A percentile compares a stretch with the other conserved stretches of the same genome.
These are phyloP conservation scores for Rhodophaea formosa DNA, from an alignment of 2,888 invertebrate genomes.

Conservation along the genomic window DNA sequence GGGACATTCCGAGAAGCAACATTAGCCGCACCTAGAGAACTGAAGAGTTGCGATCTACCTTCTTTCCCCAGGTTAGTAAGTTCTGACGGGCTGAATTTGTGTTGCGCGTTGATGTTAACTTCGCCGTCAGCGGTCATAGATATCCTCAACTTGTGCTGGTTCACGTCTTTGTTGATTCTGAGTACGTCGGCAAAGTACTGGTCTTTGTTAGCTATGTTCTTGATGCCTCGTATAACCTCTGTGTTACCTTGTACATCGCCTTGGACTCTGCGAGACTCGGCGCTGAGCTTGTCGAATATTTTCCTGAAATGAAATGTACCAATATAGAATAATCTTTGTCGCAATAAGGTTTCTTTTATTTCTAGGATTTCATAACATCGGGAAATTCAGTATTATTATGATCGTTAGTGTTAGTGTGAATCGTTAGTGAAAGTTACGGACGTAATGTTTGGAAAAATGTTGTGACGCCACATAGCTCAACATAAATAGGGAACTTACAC, in stretches of 20 bases:
- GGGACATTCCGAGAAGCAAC: conserved; percentile 50
- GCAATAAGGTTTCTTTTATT: no score
- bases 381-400: no score
- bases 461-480: no score
- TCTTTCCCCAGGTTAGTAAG: conserved; percentile 54
- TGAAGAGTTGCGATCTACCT: conserved; percentile 58
- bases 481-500: no score
- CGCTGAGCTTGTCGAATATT: conserved; percentile 81
- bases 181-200: conserved; percentile 79
- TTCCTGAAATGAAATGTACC: conserved; percentile 57
- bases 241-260: conserved; percentile 74
- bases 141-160: conserved; percentile 71
- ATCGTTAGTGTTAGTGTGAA: no score
- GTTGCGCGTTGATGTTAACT: conserved; percentile 68
- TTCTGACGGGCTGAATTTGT: conserved; percentile 65
- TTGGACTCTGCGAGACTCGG: conserved; percentile 74
- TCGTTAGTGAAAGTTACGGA: no score
- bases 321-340: neutral
- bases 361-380: no score
- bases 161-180: conserved; percentile 76
- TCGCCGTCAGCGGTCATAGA: conserved; percentile 71
- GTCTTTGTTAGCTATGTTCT: conserved; percentile 76
- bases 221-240: conserved; percentile 78
- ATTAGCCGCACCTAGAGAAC: conserved; percentile 53
- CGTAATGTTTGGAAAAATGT: no score